Base-by-base conservation (phyloP, 2,113 vertebrate species). In the Brachypodius melanocephalos region DNA sequence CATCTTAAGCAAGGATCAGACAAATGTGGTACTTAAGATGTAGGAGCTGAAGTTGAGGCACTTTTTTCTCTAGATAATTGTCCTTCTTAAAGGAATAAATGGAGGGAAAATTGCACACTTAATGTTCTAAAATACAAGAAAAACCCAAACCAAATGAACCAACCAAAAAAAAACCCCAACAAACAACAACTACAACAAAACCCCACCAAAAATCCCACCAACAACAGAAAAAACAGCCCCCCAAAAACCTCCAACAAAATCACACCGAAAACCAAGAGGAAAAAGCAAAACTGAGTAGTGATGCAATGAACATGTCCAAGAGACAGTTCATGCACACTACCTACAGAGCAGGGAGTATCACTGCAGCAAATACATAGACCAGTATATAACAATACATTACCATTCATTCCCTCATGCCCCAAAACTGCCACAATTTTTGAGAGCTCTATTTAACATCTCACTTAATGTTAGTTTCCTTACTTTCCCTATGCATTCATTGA, bases 31-130 rank as follows among this genome's bases (percentile, higher is more conserved):
- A 48, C 5, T 29, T 77, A 28, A 67, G 63, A 19, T 8, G 12
- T 2, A 7, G 8, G 14, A 16, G 8, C 26, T 67, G 17, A 71
- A 45, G 12, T 5, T 66, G 9, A 83, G 9, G 12, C 52, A 43
- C 9, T 17, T 73, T 25, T 8, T 49, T 31, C 48, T 28, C 13
- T 71, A 63, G 12, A 18, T 17, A 63, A 32, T 8, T 67, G 4
- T 18, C 24, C 17, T 58, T 75, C 69, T 77, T 40, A 34, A 90
- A 74, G 10, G 4, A 90, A 58, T 48, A 40, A 77, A 58, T 58
- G 13, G 5, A 66, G 17, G 28, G 4, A 51, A 78, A 71, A 0
- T 1, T 51, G 6, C 3, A 52, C 9, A n/a, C 67, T 51, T n/a
- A 38, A 36, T 29, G 20, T 11, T 81, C 24, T 62, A 62, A 90